Evolutionary conservation across 2,797 vertebrate genomes (phyloP).

Genomic region (Odontamblyopus rebecca): DNA sequence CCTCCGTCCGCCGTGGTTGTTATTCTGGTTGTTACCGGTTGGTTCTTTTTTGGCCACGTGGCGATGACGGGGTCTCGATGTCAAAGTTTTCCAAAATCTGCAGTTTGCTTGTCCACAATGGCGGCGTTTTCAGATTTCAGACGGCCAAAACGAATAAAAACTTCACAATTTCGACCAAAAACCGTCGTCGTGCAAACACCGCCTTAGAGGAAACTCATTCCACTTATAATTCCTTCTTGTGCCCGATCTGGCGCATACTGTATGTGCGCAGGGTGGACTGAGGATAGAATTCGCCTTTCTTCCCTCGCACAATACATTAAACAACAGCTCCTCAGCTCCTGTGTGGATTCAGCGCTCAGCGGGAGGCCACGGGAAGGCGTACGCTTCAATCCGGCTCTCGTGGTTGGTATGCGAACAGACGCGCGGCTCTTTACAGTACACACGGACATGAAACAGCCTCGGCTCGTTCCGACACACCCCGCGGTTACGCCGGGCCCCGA

Average conservation of each 20-base stretch:
- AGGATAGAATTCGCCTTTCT: slow-evolving; percentile 27
- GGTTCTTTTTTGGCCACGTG: too few relatives aligned
- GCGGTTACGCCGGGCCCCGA: slow-evolving; percentile 18
- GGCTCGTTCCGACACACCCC: slow-evolving; percentile 30
- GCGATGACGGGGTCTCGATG: too few relatives aligned
- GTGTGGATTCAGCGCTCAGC: slow-evolving; percentile 34
- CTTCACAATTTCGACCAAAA: too few relatives aligned
- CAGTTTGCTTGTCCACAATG: too few relatives aligned
- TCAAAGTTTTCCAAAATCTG: too few relatives aligned
- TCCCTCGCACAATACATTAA: slow-evolving; percentile 50
- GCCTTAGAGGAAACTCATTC: slow-evolving; percentile 10
- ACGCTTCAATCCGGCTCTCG: slow-evolving; percentile 38
- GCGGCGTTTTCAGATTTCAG: too few relatives aligned
- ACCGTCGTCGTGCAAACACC: too few relatives aligned
- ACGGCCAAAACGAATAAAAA: too few relatives aligned
- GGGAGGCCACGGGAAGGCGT: slow-evolving; percentile 23
- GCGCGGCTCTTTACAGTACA: slow-evolving; percentile 19
- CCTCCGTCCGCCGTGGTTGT: too few relatives aligned
- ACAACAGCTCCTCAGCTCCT: slow-evolving; percentile 49
- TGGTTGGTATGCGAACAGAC: slow-evolving; percentile 18
- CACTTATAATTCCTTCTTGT: slow-evolving; percentile 28
- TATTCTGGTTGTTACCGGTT: too few relatives aligned
- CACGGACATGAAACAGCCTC: slow-evolving; percentile 35
- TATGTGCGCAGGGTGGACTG: background rate
- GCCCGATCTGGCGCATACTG: background rate